Conservation (phyloP, 2,113 vertebrate genomes). For the Scytalopus superciliaris region DNA sequence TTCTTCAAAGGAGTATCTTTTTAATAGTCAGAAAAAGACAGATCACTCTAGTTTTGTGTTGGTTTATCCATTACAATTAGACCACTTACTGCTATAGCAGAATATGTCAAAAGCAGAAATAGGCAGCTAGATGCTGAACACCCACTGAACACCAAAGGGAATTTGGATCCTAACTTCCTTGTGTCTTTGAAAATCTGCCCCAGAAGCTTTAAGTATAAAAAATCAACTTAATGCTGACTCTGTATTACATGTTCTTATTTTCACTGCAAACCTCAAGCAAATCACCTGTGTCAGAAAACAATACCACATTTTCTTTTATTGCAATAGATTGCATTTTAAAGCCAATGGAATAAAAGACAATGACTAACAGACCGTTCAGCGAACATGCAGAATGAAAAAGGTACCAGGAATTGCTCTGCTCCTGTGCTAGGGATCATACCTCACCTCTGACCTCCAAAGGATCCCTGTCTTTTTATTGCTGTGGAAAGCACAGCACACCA, state of each 20-base stretch:
- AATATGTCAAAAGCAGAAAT: slow-evolving; percentile 30
- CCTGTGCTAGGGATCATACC: neutral
- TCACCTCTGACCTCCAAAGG: accelerated
- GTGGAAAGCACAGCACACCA: neutral
- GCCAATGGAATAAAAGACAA: neutral
- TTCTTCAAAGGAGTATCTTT: slow-evolving; percentile 11
- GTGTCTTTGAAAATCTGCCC: slow-evolving; percentile 6
- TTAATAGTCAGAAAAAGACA: slow-evolving; percentile 13
- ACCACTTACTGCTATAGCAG: neutral
- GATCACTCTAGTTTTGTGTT: neutral
- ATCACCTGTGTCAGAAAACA: neutral
- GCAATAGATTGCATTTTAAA: neutral
- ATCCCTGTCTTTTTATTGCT: neutral
- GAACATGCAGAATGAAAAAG: neutral
- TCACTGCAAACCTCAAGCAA: neutral
- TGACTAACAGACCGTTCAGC: neutral
- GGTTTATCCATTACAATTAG: neutral
- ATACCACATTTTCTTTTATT: neutral
- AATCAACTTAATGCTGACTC: neutral
- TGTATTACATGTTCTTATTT: neutral
- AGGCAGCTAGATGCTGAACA: slow-evolving; percentile 7
- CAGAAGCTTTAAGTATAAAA: neutral
- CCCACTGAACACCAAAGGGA: neutral
- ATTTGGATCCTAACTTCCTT: neutral
- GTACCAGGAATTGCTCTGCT: neutral